Conservation (phyloP, 23 tunicate species). For the Clavelina lepadiformis region DNA sequence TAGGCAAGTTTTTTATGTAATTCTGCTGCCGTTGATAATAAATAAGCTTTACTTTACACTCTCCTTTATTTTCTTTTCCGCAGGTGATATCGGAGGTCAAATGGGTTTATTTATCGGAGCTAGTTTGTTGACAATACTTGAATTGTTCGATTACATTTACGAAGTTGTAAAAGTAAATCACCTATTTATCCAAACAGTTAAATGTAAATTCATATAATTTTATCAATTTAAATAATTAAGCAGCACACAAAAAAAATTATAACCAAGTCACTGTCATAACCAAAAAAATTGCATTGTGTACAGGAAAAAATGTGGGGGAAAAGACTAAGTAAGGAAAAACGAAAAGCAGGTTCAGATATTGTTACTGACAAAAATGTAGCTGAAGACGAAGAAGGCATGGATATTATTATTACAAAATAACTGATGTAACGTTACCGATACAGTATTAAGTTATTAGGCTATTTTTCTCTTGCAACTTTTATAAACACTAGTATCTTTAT, state of each 20-base stretch:
- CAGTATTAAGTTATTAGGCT: too few relatives aligned
- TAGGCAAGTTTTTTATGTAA: conserved; percentile 44
- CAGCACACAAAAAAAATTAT: too few relatives aligned
- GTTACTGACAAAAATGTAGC: not conserved
- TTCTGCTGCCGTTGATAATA: too few relatives aligned
- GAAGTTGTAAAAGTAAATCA: conserved; percentile 87
- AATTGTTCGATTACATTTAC: conserved; percentile 90
- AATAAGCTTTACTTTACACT: too few relatives aligned
- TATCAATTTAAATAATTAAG: not conserved
- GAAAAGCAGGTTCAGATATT: not conserved
- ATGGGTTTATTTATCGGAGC: conserved; percentile 99
- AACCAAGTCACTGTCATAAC: not conserved
- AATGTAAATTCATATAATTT: not conserved
- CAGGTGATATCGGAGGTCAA: conserved; percentile 99
- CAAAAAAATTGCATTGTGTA: too few relatives aligned
- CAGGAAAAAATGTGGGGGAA: conserved; percentile 88
- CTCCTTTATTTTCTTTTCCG: not conserved
- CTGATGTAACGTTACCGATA: too few relatives aligned
- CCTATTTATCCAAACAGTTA: not conserved
- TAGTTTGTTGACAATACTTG: conserved; percentile 86
- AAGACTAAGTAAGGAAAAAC: conserved; percentile 38
- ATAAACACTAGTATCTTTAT: too few relatives aligned
- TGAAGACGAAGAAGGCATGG: not conserved
- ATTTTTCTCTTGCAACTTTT: too few relatives aligned
- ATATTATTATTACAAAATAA: too few relatives aligned